Base-by-base conservation (phyloP, 2,888 invertebrate species). In the Drosophila phalerata region DNA sequence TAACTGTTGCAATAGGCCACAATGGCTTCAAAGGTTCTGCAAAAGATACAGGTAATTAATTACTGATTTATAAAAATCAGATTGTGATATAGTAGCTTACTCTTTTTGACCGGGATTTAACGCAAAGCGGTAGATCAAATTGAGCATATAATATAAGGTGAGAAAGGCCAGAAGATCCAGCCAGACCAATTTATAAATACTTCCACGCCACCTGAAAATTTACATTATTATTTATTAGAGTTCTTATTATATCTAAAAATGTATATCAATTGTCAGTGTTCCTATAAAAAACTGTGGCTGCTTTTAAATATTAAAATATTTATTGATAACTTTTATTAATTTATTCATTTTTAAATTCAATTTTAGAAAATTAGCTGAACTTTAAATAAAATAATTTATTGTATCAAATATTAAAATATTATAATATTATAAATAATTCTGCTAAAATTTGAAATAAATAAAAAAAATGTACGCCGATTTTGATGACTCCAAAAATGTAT, bases 181-280 rank as follows among this genome's bases (percentile, higher is more conserved):
- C 97, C 98, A 98, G 72, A 98, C 96, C 80, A 98, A 93, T 93
- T 98, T 98, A 95, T 98, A 98, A 88, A 98, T 97, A 91, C 98
- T 98, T 45, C 98, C 98, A 79, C 95, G 95, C 98, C 98, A 98
- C 94, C 98, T 98, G 94, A 95, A 95, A 79, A 5, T 32, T n/a
- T 11, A 17, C 10, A 22, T 32, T 3, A 8, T 11, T 45, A 28
- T 25, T 48, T 42, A 43, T 15, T 10, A 28, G 3, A 9, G 30
- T 30, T 8, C 9, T 30, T 30, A 30, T 28, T 19, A 9, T 43
- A 37, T 37, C 6, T 37, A 30, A 6, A 25, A 28, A 4, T 28
- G 5, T 28, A 1, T 28, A 8, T 28, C 22, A 28, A 28, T 28
- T 28, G 6, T 28, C 28, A 8, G 28, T 28, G 28, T 28, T 28